Evolutionary conservation across 2,113 vertebrate species (phyloP), one percentile per base, ranked within the genome.

Genomic region (Aix galericulata): DNA sequence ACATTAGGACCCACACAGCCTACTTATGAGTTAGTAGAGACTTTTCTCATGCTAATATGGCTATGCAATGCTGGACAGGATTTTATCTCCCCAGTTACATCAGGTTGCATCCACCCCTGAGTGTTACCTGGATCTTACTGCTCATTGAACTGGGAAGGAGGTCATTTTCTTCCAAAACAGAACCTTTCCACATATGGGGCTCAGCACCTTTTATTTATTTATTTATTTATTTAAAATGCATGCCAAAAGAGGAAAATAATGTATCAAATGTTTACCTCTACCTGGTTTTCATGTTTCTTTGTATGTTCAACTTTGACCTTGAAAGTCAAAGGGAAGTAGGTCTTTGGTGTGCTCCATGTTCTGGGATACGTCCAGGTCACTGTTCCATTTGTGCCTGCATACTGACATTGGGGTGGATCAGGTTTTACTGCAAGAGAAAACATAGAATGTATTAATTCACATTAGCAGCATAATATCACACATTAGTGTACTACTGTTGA

Each of bases 291-390:
- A 18, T 0, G 6, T 64, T 48, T 67, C 60, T 34, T 93, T 56
- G 34, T 9, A 38, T 34, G 44, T 91, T 93, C 88, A 18, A 96
- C 76, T 68, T 97, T 95, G 55, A 98, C 71, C 27, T 25, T 84
- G 92, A 98, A 98, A 17, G 83, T 98, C 94, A 98, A 60, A 90
- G 98, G 97, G 94, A 97, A 98, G 93, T 98, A 98, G 87, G 98
- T 97, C 59, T 97, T 96, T 1, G 98, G 98, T 36, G 94, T 97
- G 74, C 97, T 98, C 98, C 98, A 98, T 53, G 96, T 97, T 40
- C 92, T 91, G 9, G 98, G 98, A 8, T 98, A 98, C 1, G 96
- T 97, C 98, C 98, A 98, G 81, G 92, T 97, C 87, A 98, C 96
- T 34, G 95, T 97, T 88, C 93, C 87, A 32, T 95, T 98, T 95